Evolutionary conservation across 2,888 invertebrate genomes (phyloP).

Genomic region (Synergus itoensis): DNA sequence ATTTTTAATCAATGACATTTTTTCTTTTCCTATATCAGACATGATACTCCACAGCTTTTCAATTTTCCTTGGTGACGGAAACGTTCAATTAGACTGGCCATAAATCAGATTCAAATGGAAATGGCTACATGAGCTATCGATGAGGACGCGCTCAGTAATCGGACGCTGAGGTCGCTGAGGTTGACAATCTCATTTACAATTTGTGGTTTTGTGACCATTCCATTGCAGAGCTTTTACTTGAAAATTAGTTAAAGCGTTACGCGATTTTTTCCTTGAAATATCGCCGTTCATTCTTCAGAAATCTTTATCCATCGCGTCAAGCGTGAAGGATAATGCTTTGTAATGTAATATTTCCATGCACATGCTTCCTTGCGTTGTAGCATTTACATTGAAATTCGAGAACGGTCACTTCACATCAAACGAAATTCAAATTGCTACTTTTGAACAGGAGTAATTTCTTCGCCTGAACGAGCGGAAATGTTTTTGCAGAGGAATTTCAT

Average conservation of each 20-base stretch:
- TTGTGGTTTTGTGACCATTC: neutral
- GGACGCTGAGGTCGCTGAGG: slow-evolving; percentile 29
- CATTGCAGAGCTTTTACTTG: neutral
- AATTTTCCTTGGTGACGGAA: slow-evolving; percentile 50
- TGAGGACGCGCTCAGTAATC: slow-evolving; percentile 10
- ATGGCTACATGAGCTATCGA: slow-evolving; percentile 41
- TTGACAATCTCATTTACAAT: slow-evolving; percentile 47
- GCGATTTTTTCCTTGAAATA: too few species aligned
- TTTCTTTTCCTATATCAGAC: neutral
- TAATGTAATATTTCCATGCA: neutral
- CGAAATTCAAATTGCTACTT: neutral
- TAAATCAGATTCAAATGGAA: slow-evolving; percentile 49
- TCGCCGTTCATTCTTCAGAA: too few species aligned
- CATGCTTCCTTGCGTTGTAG: neutral
- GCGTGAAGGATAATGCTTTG: too few species aligned
- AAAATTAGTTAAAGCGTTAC: too few species aligned
- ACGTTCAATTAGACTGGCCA: slow-evolving; percentile 50
- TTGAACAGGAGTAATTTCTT: neutral
- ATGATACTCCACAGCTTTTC: slow-evolving; percentile 47
- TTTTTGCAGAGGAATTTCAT: neutral
- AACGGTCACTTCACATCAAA: neutral
- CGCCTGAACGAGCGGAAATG: neutral
- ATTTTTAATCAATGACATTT: neutral
- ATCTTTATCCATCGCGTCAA: too few species aligned
- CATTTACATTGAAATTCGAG: neutral